Percentiles rank a stretch among this genome's conserved stretches.
These are phyloP conservation scores for Protaetia brevitarsis DNA, from an alignment of 1,140 invertebrate genomes.

Conservation along the genomic window DNA sequence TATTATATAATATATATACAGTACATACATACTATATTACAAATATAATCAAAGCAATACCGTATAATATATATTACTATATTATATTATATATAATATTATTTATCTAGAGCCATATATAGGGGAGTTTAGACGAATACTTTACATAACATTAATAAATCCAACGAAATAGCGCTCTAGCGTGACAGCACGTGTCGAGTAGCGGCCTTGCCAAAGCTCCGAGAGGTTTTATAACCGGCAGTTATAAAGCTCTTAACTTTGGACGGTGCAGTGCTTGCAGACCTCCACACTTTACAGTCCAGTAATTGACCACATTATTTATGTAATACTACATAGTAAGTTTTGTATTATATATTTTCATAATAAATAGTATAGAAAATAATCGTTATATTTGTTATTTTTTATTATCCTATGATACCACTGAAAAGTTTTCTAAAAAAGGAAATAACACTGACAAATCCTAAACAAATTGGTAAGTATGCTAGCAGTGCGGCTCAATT, in stretches of 20 bases:
- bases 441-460: too few species aligned
- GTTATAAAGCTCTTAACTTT: slow-evolving; percentile 28
- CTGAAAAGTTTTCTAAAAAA: too few species aligned
- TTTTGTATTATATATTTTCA: slow-evolving; percentile 69
- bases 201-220: slow-evolving; percentile 34
- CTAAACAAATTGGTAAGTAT: too few species aligned
- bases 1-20: slow-evolving; percentile 32
- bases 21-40: slow-evolving; percentile 33
- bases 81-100: slow-evolving; percentile 24
- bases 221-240: slow-evolving; percentile 22
- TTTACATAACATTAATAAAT: slow-evolving; percentile 26
- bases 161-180: slow-evolving; percentile 34
- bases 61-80: slow-evolving; percentile 36
- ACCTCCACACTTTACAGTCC: slow-evolving; percentile 47
- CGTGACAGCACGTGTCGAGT: slow-evolving; percentile 29
- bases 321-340: slow-evolving; percentile 64
- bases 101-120: slow-evolving; percentile 38
- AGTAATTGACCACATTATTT: slow-evolving; percentile 51
- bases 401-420: not conserved
- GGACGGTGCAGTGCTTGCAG: slow-evolving; percentile 38
- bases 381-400: not conserved
- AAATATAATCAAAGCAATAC: slow-evolving; percentile 48
- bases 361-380: slow-evolving; percentile 65
- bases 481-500: too few species aligned
- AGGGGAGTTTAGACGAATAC: slow-evolving; percentile 28